phyloP scores from a whole-genome alignment of 2,797 vertebrate genomes.

The Spea hammondii region DNA sequence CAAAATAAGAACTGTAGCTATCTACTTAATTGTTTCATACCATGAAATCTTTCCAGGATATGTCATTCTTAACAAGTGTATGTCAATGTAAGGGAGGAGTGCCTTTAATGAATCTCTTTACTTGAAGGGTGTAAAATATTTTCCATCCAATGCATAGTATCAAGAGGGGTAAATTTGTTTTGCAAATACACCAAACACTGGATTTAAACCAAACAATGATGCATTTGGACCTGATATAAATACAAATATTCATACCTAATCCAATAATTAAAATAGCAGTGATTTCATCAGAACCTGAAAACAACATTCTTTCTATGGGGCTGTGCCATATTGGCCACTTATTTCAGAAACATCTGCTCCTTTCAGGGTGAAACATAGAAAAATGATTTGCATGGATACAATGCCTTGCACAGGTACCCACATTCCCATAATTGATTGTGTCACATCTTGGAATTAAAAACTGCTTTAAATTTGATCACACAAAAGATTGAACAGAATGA shows the following conservation, averaged over 20 bases:
- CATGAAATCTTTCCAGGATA: constrained; percentile 33
- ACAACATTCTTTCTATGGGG: constrained; percentile 29
- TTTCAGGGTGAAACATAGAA: not conserved
- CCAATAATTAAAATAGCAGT: constrained; percentile 44
- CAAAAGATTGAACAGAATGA: too few species aligned
- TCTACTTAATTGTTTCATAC: constrained; percentile 21
- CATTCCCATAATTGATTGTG: too few species aligned
- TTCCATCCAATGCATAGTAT: constrained; percentile 35
- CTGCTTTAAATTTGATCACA: too few species aligned
- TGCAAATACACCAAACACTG: constrained; percentile 28
- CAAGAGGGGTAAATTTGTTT: constrained; percentile 24
- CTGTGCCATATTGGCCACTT: constrained; percentile 32
- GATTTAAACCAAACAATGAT: constrained; percentile 28
- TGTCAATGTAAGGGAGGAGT: constrained; percentile 46
- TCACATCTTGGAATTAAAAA: too few species aligned
- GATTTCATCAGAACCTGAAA: constrained; percentile 39
- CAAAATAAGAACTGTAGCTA: constrained; percentile 15
- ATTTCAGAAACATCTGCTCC: constrained; percentile 40
- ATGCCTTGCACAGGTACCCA: too few species aligned
- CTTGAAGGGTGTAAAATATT: constrained; percentile 46
- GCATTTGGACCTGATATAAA: constrained; percentile 20
- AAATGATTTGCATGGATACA: not conserved
- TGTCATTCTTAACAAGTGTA: constrained; percentile 36
- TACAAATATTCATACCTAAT: constrained; percentile 44
- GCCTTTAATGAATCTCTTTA: constrained; percentile 37